Evolutionary conservation across 2,113 vertebrate genomes (phyloP), one percentile per base, ranked within the genome.

Genomic region (Pao palembangensis): DNA sequence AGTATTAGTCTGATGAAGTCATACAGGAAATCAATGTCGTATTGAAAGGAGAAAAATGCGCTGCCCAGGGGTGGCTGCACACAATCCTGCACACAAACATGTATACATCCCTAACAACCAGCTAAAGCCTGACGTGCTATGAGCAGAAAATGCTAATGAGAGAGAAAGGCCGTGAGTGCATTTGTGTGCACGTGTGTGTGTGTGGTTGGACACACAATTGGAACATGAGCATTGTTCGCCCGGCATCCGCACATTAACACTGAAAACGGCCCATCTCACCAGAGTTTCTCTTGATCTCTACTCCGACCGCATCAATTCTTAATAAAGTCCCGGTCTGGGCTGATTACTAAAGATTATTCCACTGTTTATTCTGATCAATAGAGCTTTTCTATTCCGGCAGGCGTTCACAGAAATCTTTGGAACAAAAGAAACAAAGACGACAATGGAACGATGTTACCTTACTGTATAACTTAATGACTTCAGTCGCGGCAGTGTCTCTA

Each of bases 1-100:
- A 89, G 91, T 94, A 92, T 92, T 92, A 94, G 90, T 90, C 83
- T 94, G 93, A 95, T 95, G 94, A 94, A 93, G 92, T 93, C 93
- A 92, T 90, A 92, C 88, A 93, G 93, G 89, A 94, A 94, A 96
- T 96, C 94, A 92, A 93, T 95, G 87, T 89, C 72, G 85, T 93
- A 94, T 90, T 90, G 90, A 92, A 76, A 85, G 85, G 71, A 90
- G 88, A 91, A 91, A 88, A 84, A 85, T 76, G 80, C 86, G 87
- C 80, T 76, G 81, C 83, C 87, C 84, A 86, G 73, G 83, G 82
- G 91, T 80, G 76, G 84, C 23, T 86, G 80, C 80, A 81, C 76
- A 83, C 19, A 3, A 52, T 58, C 69, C 56, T 59, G 70, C 82
- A 78, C 76, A 67, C 69, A 80, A 65, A 78, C 71, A 75, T 53